Percentiles rank a stretch among this genome's conserved stretches.
phyloP scores from a whole-genome alignment of 2,113 vertebrate genomes.

The Rhinoderma darwinii region DNA sequence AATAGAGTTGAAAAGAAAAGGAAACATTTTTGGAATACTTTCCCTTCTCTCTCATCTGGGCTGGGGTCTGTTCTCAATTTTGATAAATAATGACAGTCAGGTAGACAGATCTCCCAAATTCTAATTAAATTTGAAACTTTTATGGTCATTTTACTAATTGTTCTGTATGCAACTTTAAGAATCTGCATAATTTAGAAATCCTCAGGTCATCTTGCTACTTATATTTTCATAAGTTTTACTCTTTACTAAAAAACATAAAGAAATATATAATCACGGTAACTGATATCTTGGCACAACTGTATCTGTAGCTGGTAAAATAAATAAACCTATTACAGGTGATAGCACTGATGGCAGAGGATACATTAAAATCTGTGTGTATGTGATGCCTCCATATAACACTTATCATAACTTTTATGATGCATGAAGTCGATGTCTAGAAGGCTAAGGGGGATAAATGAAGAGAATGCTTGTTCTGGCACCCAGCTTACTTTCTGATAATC shows the following conservation, averaged over 20 bases:
- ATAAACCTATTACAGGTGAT: conserved; percentile 63
- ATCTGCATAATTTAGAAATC: not conserved
- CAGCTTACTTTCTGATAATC: conserved; percentile 77
- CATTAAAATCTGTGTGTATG: conserved; percentile 64
- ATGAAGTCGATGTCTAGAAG: conserved; percentile 63
- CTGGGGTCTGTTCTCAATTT: too few species aligned
- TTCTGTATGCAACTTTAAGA: not conserved
- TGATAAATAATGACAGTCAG: too few species aligned
- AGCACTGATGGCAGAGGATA: conserved; percentile 9
- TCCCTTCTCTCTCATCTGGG: too few species aligned
- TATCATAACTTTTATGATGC: conserved; percentile 69
- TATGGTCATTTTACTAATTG: not conserved
- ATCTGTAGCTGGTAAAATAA: conserved; percentile 62
- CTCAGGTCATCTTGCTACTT: too few species aligned
- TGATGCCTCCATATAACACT: conserved; percentile 66
- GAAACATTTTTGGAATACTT: too few species aligned
- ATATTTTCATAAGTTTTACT: not conserved
- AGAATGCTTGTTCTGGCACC: conserved; percentile 73
- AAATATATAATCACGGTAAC: not conserved
- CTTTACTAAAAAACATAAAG: not conserved
- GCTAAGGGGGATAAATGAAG: conserved; percentile 75
- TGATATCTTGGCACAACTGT: not conserved
- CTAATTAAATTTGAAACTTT: not conserved
- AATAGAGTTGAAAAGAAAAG: too few species aligned
- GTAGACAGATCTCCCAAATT: not conserved